Conservation (phyloP, 1,140 invertebrate species). For the Asobara japonica region DNA sequence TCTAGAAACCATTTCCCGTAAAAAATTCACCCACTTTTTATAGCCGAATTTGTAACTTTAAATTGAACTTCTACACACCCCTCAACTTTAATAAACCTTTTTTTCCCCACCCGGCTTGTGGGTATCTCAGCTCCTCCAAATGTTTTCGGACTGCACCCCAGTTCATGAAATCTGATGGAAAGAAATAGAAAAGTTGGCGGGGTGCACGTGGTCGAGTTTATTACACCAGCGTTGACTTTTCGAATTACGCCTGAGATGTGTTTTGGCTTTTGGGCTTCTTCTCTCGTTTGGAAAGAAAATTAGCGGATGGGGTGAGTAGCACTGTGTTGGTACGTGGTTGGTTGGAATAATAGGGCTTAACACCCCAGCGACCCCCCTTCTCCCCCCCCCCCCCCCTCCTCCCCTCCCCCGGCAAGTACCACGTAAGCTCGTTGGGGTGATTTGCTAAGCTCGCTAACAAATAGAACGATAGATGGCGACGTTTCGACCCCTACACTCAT, state of each 20-base stretch:
- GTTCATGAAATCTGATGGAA: slow-evolving; percentile 17
- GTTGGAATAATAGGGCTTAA: slow-evolving; percentile 50
- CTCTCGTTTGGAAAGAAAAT: slow-evolving; percentile 30
- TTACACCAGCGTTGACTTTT: neutral
- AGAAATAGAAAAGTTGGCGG: neutral
- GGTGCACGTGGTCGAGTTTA: neutral
- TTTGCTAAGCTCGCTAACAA: slow-evolving; percentile 67
- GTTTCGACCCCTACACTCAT: slow-evolving; percentile 47
- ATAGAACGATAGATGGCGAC: slow-evolving; percentile 66
- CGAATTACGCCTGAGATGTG: neutral
- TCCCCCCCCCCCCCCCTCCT: too few relatives aligned
- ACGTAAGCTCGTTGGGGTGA: slow-evolving; percentile 64
- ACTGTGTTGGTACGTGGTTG: slow-evolving; percentile 15
- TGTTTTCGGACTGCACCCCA: neutral
- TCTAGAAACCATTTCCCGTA: slow-evolving; percentile 5
- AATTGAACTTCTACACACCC: slow-evolving; percentile 23
- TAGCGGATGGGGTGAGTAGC: slow-evolving; percentile 18
- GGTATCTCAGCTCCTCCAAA: neutral
- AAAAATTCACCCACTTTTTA: slow-evolving; percentile 28
- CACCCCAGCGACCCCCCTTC: slow-evolving; percentile 52
- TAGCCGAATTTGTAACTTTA: slow-evolving; percentile 35
- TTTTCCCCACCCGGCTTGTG: neutral
- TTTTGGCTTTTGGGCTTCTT: slow-evolving; percentile 10
- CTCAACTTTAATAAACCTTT: slow-evolving; percentile 3
- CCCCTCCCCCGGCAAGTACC: slow-evolving; percentile 40